Conservation (phyloP, 2,888 invertebrate genomes). For the Notodonta ziczac region DNA sequence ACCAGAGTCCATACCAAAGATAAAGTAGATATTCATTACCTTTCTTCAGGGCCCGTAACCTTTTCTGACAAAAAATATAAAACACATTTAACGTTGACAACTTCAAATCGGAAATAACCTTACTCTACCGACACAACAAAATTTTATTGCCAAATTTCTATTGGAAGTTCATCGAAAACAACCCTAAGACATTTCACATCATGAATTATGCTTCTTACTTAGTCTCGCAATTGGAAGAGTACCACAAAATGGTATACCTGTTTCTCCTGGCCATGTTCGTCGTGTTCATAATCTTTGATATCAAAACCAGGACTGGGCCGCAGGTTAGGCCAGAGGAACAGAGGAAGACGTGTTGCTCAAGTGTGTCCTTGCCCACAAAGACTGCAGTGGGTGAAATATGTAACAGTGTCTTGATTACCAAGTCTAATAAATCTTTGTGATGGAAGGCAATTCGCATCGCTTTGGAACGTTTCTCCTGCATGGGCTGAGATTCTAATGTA, state of each 20-base stretch:
- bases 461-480: too few species aligned
- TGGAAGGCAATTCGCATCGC: neutral
- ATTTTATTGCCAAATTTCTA: slow-evolving; percentile 25
- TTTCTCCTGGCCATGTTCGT: slow-evolving; percentile 28
- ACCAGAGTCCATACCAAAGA: too few species aligned
- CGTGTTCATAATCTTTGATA: slow-evolving; percentile 26
- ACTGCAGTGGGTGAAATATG: slow-evolving; percentile 3
- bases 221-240: slow-evolving; percentile 25
- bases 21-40: too few species aligned
- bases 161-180: slow-evolving; percentile 9
- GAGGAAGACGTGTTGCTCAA: slow-evolving; percentile 5
- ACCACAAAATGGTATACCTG: slow-evolving; percentile 26
- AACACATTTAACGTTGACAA: neutral
- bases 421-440: slow-evolving; percentile 24
- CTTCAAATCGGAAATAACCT: neutral
- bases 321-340: slow-evolving; percentile 10
- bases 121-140: neutral
- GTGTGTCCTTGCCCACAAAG: slow-evolving; percentile 13
- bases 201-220: slow-evolving; percentile 35
- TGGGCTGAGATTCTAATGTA: too few species aligned
- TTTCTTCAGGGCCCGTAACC: too few species aligned
- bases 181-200: slow-evolving; percentile 5
- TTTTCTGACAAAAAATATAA: too few species aligned
- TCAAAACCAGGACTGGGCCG: slow-evolving; percentile 3
- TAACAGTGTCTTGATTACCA: slow-evolving; percentile 24